Evolutionary conservation across 2,113 vertebrate species (phyloP), one percentile per base, ranked within the genome.

Genomic region (Emydocephalus ijimae): DNA sequence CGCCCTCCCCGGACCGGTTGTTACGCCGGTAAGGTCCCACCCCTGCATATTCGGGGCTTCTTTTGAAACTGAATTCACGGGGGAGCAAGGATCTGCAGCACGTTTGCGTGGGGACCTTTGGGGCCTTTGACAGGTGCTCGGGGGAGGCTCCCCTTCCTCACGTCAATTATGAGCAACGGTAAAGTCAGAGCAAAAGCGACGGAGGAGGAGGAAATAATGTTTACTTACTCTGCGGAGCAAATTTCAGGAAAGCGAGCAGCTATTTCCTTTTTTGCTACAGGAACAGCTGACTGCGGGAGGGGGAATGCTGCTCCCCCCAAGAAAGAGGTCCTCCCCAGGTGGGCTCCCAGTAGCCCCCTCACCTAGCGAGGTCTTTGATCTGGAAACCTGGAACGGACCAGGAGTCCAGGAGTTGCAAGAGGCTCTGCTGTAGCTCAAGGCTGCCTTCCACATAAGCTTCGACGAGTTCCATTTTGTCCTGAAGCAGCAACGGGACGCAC

Each of bases 301-400:
- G n/a, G 24, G 15, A 24, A 85, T 21, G 56, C 54, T 87, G n/a
- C 3, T 48, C 10, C 48, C 21, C 21, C 64, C 88, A 45, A 24
- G 74, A 88, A 90, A 39, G 4, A 52, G 20, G 14, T 1, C 34
- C 45, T 8, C 74, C 69, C 34, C 5, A 1, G n/a, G n/a, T 1
- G 15, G n/a, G 5, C 69, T 20, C 55, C 39, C 45, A 5, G 14
- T 54, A 20, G 1, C 0, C 3, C 50, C 93, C 88, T 93, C 39
- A 97, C 97, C 96, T 96, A 95, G 93, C 34, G 0, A 97, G 21
- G 0, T 88, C 92, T n/a, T 95, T 94, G 90, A 97, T 90, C 20
- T 95, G 97, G 94, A 98, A 98, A 95, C 81, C n/a, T 0, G 97
- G 97, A 34, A 95, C 95, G 93, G 98, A 99, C 99, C 98, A 99